Percentiles rank a stretch among this genome's conserved stretches.
phyloP scores from a whole-genome alignment of 1,140 invertebrate genomes.

The Drosophila sulfurigaster region DNA sequence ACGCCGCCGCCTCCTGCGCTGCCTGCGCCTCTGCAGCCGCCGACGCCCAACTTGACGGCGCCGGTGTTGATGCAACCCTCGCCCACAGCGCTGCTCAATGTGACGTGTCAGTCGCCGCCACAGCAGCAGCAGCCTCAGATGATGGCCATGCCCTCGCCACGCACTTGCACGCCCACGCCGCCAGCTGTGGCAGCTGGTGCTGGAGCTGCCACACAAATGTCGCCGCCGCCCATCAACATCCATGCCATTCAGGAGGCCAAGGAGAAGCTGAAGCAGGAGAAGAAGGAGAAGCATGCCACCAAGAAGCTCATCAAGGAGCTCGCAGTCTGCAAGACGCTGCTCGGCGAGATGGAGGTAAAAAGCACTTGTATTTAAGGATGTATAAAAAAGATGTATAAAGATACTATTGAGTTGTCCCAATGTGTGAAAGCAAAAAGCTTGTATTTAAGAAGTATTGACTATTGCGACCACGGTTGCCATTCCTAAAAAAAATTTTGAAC shows the following conservation, averaged over 20 bases:
- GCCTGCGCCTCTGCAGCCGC: conserved; percentile 52
- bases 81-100: conserved; percentile 85
- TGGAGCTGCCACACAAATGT: conserved; percentile 52
- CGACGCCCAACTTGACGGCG: conserved; percentile 43
- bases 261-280: conserved; percentile 85
- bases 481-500: too few species aligned
- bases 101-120: conserved; percentile 69
- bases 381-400: too few species aligned
- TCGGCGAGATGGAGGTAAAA: conserved; percentile 84
- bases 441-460: too few species aligned
- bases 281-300: conserved; percentile 89
- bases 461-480: too few species aligned
- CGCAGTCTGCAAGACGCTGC: conserved; percentile 88
- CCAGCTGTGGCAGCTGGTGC: conserved; percentile 12
- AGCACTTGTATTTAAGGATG: too few species aligned
- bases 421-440: too few species aligned
- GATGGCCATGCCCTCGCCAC: conserved; percentile 69
- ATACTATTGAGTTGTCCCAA: too few species aligned
- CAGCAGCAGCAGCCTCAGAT: conserved; percentile 44
- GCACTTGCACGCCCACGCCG: conserved; percentile 55
- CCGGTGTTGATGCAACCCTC: conserved; percentile 84
- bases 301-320: conserved; percentile 93
- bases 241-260: conserved; percentile 81
- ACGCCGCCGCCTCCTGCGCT: conserved; percentile 48
- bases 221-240: conserved; percentile 73